Conservation (phyloP, 2,113 vertebrate species). For the Prolemur simus region DNA sequence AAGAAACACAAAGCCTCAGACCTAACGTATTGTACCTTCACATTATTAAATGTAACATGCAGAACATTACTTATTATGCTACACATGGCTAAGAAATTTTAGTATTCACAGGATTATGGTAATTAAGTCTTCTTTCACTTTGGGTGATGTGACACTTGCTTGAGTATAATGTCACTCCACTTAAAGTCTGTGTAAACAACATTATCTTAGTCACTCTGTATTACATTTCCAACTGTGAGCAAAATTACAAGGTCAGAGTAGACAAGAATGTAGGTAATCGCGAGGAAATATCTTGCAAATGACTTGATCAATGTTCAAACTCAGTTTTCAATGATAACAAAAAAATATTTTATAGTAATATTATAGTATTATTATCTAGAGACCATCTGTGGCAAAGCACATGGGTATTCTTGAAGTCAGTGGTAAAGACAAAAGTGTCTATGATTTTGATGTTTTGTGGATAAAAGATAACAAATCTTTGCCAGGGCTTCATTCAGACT, state of each 20-base stretch:
- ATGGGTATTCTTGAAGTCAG: not conserved
- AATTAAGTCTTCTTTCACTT: slow-evolving; percentile 90
- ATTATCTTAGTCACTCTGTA: slow-evolving; percentile 89
- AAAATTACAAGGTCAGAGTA: slow-evolving; percentile 90
- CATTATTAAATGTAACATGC: slow-evolving; percentile 80
- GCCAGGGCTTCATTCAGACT: not conserved
- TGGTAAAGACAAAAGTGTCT: not conserved
- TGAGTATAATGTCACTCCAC: slow-evolving; percentile 92
- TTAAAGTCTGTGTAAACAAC: slow-evolving; percentile 93
- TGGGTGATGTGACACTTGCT: slow-evolving; percentile 89
- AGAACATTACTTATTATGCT: slow-evolving; percentile 88
- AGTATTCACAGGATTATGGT: slow-evolving; percentile 89
- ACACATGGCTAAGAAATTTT: slow-evolving; percentile 86
- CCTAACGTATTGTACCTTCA: slow-evolving; percentile 69
- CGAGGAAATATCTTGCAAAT: slow-evolving; percentile 86
- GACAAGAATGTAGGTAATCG: slow-evolving; percentile 85
- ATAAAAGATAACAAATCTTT: slow-evolving; percentile 15
- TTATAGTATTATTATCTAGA: slow-evolving; percentile 55
- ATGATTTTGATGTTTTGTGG: slow-evolving; percentile 14
- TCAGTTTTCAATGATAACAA: slow-evolving; percentile 80
- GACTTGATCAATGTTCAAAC: slow-evolving; percentile 78
- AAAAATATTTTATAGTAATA: slow-evolving; percentile 70
- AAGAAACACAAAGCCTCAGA: slow-evolving; percentile 28
- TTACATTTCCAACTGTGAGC: slow-evolving; percentile 87
- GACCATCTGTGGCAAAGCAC: slow-evolving; percentile 42